Evolutionary conservation across 2,797 vertebrate genomes (phyloP), one percentile per base, ranked within the genome.

Genomic region (Dendrocincla fuliginosa): DNA sequence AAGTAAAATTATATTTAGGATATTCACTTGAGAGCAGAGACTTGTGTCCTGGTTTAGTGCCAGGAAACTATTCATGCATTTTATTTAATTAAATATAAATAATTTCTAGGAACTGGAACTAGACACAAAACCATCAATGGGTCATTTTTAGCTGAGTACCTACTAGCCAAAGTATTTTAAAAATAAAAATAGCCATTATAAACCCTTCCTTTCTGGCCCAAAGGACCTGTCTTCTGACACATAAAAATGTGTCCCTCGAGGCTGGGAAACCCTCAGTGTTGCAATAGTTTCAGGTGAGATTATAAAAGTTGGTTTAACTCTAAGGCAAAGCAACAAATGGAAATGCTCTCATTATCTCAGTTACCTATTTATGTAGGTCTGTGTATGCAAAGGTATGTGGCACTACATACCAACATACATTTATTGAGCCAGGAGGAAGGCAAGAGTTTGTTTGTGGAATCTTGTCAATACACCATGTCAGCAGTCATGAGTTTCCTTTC

Each of bases 161-260:
- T 44, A 27, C 16, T 41, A 11, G 30, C 47, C 18, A 67, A 56
- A 80, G 33, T 69, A 59, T 32, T 53, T 53, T 13, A 9, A 41
- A 50, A 69, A 11, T 50, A 32, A 35, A 6, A 65, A 42, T 10
- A 39, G 5, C 10, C 12, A 18, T 55, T 65, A 33, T 22, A 82
- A 91, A 37, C 2, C 4, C 5, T 57, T 85, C n/a, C 15, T 49
- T 89, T 81, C 53, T 44, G 11, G 5, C 3, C 10, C 11, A 50
- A 67, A 3, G 12, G 13, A 65, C 3, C 5, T 73, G 5, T 22
- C 33, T 73, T 55, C 16, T 13, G 19, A 42, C 27, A 44, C 0
- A 0, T 37, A 28, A 53, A 68, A 56, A 18, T 6, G 2, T 18
- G 13, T 3, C 79, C 18, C 18, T 61, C 16, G 16, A 39, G n/a